Evolutionary conservation across 2,113 vertebrate species (phyloP).

Genomic region (Muntiacus reevesi): DNA sequence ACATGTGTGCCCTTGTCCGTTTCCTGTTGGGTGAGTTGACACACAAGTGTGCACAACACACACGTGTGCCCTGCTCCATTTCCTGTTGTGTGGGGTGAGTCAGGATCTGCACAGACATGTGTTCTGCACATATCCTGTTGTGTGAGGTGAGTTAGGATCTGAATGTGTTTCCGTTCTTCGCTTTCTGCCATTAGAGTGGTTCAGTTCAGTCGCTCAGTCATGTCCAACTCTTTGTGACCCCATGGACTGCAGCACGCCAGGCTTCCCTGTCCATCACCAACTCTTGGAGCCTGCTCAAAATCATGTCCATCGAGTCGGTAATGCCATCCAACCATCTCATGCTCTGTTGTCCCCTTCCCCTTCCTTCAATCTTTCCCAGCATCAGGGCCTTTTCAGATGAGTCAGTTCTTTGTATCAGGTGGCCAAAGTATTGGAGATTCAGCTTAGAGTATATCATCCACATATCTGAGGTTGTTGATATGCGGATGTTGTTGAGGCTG

Average conservation of each 20-base stretch:
- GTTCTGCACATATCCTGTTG: no score
- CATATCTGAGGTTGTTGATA: not conserved
- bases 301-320: not conserved
- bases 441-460: not conserved
- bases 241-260: not conserved
- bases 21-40: not conserved
- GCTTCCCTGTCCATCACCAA: not conserved
- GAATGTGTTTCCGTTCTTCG: not conserved
- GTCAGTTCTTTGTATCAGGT: not conserved
- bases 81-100: not conserved
- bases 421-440: not conserved
- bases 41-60: rapidly evolving
- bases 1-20: not conserved
- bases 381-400: not conserved
- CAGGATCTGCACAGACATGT: rapidly evolving
- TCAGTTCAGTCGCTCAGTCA: not conserved
- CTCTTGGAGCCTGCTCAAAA: not conserved
- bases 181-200: not conserved
- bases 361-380: not conserved
- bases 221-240: not conserved
- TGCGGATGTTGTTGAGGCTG: not conserved
- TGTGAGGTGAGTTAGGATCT: not conserved
- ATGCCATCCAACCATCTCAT: not conserved
- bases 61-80: rapidly evolving
- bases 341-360: not conserved